Conservation (phyloP, 2,113 vertebrate genomes). For the Chauna torquata region DNA sequence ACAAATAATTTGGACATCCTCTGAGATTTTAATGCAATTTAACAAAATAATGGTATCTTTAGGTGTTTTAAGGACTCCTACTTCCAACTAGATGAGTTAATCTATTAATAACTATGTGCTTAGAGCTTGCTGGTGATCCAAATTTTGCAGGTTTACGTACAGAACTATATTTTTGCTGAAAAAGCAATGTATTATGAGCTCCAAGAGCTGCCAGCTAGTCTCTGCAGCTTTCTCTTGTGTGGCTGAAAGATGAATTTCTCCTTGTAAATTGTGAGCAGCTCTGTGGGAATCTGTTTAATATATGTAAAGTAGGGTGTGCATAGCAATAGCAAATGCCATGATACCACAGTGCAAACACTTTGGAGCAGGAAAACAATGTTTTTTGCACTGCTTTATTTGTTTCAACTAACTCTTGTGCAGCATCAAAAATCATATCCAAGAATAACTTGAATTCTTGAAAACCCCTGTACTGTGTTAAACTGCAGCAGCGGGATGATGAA, state of each 20-base stretch:
- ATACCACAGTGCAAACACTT: neutral
- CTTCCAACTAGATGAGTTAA: neutral
- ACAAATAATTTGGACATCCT: neutral
- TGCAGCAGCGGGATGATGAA: neutral
- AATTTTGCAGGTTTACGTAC: neutral
- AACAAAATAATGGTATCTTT: neutral
- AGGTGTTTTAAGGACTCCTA: neutral
- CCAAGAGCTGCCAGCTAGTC: neutral
- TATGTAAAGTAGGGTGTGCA: neutral
- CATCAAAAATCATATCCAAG: neutral
- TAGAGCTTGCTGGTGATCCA: neutral
- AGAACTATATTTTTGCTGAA: neutral
- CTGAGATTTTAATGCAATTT: neutral
- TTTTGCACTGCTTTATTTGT: neutral
- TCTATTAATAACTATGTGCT: neutral
- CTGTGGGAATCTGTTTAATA: neutral
- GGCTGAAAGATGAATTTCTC: neutral
- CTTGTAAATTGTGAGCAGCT: neutral
- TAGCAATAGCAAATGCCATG: neutral
- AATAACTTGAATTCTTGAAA: neutral
- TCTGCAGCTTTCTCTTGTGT: neutral
- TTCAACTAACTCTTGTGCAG: neutral
- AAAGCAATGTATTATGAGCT: neutral
- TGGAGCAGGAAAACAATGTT: neutral
- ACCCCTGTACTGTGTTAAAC: neutral